Evolutionary conservation across 1,140 invertebrate species (phyloP), one percentile per base, ranked within the genome.

Genomic region (Neodiprion lecontei): DNA sequence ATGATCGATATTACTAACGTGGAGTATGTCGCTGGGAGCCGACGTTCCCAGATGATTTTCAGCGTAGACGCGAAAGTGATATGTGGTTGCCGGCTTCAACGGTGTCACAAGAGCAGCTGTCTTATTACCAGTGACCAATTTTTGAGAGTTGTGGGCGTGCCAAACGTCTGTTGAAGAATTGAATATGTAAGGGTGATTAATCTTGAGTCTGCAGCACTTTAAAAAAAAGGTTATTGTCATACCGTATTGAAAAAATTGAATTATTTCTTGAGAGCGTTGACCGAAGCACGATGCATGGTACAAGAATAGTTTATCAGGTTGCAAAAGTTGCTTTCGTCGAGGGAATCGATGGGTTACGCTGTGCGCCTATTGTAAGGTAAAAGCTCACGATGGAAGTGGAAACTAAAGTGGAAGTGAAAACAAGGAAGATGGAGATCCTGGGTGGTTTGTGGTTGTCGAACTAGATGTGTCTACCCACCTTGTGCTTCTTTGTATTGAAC

Each of bases 41-140:
- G 93, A 92, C 73, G 89, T 89, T 53, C 92, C 92, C 75, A 93
- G 87, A 75, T 90, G 86, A 87, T 94, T 94, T 86, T 92, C 90
- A 28, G 93, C 93, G 83, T 90, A 89, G 9, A 94, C 84, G 23
- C 93, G 88, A 75, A 94, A 89, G 79, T 93, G 89, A 86, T 94
- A 95, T 50, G 88, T 89, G 65, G 91, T 92, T 2, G 93, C 90
- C 23, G 93, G 93, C 75, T 91, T 90, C n/a, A 95, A 86, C 21
- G 89, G 88, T 12, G 87, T 85, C 17, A 94, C 82, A 77, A 89
- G 84, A 23, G 89, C 89, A 28, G 89, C 87, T 65, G 89, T 91
- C 80, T 91, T 91, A 74, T 90, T 88, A 17, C 91, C 91, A 48
- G 89, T 86, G 74, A 91, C 86, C 61, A 89, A 79, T 79, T 90